phyloP scores from a whole-genome alignment of 2,888 invertebrate species.

The Zaprionus bogoriensis region DNA sequence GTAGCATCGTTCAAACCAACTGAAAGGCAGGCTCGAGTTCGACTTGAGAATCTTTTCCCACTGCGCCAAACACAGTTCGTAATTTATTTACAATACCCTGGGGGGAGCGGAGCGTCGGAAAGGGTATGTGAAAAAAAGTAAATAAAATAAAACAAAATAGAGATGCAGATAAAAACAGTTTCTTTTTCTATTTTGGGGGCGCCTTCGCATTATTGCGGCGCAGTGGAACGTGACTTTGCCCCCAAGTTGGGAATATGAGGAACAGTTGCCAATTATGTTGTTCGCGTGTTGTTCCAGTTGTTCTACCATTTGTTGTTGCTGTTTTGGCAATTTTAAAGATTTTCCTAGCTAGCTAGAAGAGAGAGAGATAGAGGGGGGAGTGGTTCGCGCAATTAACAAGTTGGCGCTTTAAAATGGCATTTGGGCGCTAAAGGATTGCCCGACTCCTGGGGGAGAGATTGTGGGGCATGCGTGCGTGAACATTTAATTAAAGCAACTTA shows the following conservation, averaged over 20 bases:
- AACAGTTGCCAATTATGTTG: constrained; percentile 4
- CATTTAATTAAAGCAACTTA: constrained; percentile 79
- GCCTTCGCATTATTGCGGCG: constrained; percentile 34
- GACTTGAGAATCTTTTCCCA: background rate
- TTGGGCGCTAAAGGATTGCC: constrained; percentile 48
- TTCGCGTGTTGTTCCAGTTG: background rate
- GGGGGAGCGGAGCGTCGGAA: background rate
- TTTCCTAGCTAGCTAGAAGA: background rate
- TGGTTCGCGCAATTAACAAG: constrained; percentile 62
- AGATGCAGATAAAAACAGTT: constrained; percentile 51
- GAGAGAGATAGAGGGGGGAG: background rate
- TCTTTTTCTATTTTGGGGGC: constrained; percentile 13
- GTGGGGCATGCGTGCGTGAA: constrained; percentile 76
- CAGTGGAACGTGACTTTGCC: constrained; percentile 59
- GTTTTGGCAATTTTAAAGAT: background rate
- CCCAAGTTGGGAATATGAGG: constrained; percentile 29
- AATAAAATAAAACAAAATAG: constrained; percentile 31
- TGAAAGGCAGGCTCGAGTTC: too few relatives aligned
- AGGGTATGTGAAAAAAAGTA: constrained; percentile 14
- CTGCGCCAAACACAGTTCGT: background rate
- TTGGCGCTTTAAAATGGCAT: constrained; percentile 57
- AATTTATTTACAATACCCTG: background rate
- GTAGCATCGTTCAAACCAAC: too few relatives aligned
- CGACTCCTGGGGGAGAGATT: constrained; percentile 66
- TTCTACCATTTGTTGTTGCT: too few relatives aligned